phyloP scores from a whole-genome alignment of 2,113 vertebrate species.

The Caretta caretta region DNA sequence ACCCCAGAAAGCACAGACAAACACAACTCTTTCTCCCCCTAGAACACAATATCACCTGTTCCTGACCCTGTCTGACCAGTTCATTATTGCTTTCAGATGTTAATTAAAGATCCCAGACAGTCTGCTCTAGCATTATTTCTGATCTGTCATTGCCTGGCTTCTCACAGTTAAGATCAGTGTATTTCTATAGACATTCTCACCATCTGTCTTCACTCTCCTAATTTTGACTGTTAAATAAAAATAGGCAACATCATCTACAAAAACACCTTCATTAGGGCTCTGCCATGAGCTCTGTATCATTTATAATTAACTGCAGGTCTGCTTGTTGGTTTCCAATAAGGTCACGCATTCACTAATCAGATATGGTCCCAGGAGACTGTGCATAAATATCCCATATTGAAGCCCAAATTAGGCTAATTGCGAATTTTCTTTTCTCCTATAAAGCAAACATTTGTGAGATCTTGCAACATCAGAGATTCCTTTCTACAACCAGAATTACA shows the following conservation, averaged over 20 bases:
- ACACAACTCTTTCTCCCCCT: not conserved
- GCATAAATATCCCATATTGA: conserved; percentile 66
- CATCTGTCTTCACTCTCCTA: conserved; percentile 73
- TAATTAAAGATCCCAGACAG: conserved; percentile 68
- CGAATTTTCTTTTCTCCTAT: conserved; percentile 65
- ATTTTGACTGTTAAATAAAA: conserved; percentile 65
- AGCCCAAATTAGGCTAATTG: conserved; percentile 68
- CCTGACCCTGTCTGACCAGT: conserved; percentile 61
- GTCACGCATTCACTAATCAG: conserved; percentile 70
- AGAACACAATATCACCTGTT: conserved; percentile 58
- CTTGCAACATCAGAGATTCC: conserved; percentile 40
- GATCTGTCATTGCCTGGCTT: conserved; percentile 32
- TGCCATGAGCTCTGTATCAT: conserved; percentile 46
- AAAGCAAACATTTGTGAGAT: conserved; percentile 68
- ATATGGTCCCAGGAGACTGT: conserved; percentile 61
- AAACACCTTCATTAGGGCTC: conserved; percentile 61
- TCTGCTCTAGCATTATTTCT: conserved; percentile 56
- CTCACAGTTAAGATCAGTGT: conserved; percentile 37
- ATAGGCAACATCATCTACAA: conserved; percentile 50
- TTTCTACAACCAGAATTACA: conserved; percentile 38
- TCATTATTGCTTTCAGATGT: conserved; percentile 69
- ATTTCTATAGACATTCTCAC: conserved; percentile 60
- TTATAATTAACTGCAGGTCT: conserved; percentile 73
- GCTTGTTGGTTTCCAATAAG: conserved; percentile 73
- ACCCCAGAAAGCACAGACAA: not conserved